Evolutionary conservation across 2,113 vertebrate genomes (phyloP).

Genomic region (Alexandromys fortis): DNA sequence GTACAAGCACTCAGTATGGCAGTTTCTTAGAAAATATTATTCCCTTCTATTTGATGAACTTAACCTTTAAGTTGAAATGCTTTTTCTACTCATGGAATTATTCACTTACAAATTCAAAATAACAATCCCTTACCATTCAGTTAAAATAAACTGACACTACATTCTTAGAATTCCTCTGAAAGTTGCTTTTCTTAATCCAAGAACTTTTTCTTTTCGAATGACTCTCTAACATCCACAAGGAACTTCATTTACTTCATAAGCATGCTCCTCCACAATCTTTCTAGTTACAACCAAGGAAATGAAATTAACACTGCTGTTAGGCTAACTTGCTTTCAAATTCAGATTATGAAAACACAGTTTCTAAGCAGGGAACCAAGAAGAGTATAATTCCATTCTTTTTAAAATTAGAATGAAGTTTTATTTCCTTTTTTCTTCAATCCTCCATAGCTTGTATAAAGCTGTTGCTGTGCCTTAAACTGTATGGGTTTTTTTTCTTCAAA

Average conservation of each 20-base stretch:
- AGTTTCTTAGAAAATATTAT: not conserved
- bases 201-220: slow-evolving; percentile 1
- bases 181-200: not conserved
- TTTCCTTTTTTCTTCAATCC: not conserved
- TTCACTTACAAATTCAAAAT: slow-evolving; percentile 23
- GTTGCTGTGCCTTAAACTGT: not conserved
- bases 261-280: not conserved
- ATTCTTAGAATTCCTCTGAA: not conserved
- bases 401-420: not conserved
- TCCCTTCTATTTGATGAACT: not conserved
- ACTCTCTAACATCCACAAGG: not conserved
- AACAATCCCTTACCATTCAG: not conserved
- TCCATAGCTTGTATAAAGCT: not conserved
- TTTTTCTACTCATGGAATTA: not conserved
- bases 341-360: not conserved
- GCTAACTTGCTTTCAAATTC: slow-evolving; percentile 35
- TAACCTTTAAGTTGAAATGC: slow-evolving; percentile 38
- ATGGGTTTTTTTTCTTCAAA: not conserved
- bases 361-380: not conserved
- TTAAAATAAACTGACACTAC: not conserved
- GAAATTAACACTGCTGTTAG: not conserved
- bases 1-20: too few relatives aligned
- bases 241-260: not conserved
- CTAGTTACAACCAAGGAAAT: not conserved
- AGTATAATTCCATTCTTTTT: not conserved